Base-by-base conservation (phyloP, 2,888 invertebrate species). In the Trachelus tabidus region DNA sequence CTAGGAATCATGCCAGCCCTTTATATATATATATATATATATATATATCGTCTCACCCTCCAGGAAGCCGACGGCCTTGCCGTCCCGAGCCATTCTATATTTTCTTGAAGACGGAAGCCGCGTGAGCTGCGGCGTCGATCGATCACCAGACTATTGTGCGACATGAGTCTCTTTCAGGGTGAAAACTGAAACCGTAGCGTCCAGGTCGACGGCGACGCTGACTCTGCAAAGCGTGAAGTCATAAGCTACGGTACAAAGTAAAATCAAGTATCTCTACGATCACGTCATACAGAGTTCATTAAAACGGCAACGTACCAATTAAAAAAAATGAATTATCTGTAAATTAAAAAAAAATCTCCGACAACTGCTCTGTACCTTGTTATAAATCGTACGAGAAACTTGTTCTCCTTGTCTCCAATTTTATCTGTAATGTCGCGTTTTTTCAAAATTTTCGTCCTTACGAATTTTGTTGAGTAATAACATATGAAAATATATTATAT, bases 141-240 rank as follows among this genome's bases (percentile, higher is more conserved):
- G 33, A 71, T 71, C 71, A 71, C 71, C 12, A 34, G 71, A 31
- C 71, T 34, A 71, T 71, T 71, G 71, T 71, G 71, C 71, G 31
- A 31, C 31, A 4, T 9, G 71, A 71, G 71, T 71, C 71, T 31
- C 31, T 71, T 71, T 71, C 71, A 71, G 71, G 15, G 9, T 33
- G 31, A n/a, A 71, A 71, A 71, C 71, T 34, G 71, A 71, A 71
- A 15, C 31, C 71, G 71, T 23, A 4, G 56, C 56, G 56, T 56
- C 56, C 56, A 23, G 56, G 2, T 23, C 56, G 56, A 56, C 56
- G 56, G 56, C 23, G 9, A 23, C 56, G 23, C 56, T 56, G 56
- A 56, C 56, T 9, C 9, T 23, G 23, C 40, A 6, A 6, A 1
- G 12, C 4, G 4, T 37, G 37, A 12, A 23, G 40, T 40, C 23